Evolutionary conservation across 2,113 vertebrate genomes (phyloP).

Genomic region (Vireo altiloquus): DNA sequence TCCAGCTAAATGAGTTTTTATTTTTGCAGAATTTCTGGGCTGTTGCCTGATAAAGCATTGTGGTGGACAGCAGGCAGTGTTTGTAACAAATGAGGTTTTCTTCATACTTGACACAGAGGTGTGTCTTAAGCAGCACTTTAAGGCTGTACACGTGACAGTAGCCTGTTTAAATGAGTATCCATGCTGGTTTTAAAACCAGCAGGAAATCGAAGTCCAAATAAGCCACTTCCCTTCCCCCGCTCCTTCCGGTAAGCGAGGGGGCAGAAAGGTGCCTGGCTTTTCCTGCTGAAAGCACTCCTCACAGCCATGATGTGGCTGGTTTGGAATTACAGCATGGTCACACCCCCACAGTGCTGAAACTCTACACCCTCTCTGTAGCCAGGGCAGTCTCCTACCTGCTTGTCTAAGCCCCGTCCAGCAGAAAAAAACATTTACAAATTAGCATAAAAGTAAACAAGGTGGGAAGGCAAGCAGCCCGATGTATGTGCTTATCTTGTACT

Average conservation of each 20-base stretch:
- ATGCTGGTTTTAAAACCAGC: not conserved
- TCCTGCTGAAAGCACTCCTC: not conserved
- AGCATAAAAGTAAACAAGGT: not conserved
- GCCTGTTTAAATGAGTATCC: not conserved
- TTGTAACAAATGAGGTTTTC: not conserved
- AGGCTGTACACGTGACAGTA: not conserved
- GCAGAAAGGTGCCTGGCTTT: not conserved
- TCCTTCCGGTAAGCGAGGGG: not conserved
- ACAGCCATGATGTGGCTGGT: not conserved
- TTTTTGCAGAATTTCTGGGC: conserved; percentile 8
- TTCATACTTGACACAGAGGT: not conserved
- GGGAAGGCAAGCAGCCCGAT: not conserved
- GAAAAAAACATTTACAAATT: not conserved
- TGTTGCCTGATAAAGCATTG: not conserved
- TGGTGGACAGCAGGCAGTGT: not conserved
- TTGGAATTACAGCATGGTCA: not conserved
- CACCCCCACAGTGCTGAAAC: not conserved
- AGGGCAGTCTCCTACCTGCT: not conserved
- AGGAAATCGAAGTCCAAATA: not conserved
- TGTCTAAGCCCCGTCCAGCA: not conserved
- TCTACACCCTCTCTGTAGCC: not conserved
- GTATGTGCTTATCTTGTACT: not conserved
- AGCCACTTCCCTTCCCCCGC: fast-evolving
- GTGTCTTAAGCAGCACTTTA: not conserved
- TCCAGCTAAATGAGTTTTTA: not conserved